These are phyloP conservation scores for Celastrina argiolus DNA, from an alignment of 2,888 invertebrate genomes.

Conservation along the genomic window DNA sequence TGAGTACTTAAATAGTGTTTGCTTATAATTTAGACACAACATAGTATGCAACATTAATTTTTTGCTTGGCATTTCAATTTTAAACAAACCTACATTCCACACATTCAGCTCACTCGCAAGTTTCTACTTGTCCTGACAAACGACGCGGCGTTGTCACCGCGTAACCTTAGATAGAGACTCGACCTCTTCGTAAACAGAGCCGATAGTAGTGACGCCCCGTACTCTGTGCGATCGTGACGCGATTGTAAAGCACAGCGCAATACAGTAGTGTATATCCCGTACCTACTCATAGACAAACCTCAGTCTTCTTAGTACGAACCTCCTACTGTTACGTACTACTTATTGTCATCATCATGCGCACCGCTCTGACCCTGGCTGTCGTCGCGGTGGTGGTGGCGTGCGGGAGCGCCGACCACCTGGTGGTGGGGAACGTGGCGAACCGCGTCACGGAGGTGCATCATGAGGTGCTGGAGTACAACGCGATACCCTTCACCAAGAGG, in stretches of 20 bases:
- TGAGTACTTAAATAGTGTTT: too few species aligned
- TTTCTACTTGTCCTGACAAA: background rate
- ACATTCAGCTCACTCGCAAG: background rate
- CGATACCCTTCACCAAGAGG: conserved; percentile 55
- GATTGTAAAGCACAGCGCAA: background rate
- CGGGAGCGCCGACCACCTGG: conserved; percentile 39
- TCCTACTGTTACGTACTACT: background rate
- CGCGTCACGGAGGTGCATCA: conserved; percentile 42
- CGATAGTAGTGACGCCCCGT: background rate
- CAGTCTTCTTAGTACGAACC: background rate
- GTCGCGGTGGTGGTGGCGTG: conserved; percentile 4
- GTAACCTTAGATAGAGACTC: conserved; percentile 1
- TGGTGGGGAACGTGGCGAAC: conserved; percentile 45
- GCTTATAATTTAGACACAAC: too few species aligned
- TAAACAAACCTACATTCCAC: background rate
- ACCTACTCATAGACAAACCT: too few species aligned
- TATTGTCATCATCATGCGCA: conserved; percentile 28
- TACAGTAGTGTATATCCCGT: too few species aligned
- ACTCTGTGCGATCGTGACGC: background rate
- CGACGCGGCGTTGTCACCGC: background rate
- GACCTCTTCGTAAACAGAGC: background rate
- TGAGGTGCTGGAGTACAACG: conserved; percentile 49
- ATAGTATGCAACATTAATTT: background rate
- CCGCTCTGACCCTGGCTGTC: conserved; percentile 24
- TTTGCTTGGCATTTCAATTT: background rate